Percentiles rank a stretch among this genome's conserved stretches.
These are phyloP conservation scores for Corythoichthys haematopterus DNA, from an alignment of 2,113 vertebrate genomes.

Conservation along the genomic window DNA sequence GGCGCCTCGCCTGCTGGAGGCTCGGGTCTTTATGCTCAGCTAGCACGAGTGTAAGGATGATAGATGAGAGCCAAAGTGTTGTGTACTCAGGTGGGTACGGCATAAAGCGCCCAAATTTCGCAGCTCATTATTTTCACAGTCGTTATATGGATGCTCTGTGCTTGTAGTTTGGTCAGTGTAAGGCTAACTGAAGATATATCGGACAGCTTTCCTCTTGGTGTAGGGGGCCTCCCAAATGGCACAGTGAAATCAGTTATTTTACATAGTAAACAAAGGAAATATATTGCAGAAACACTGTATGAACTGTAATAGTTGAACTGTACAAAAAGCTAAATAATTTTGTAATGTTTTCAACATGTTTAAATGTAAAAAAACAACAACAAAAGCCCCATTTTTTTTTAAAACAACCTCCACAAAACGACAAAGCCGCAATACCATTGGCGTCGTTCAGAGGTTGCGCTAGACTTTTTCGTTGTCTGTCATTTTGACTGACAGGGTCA, in stretches of 20 bases:
- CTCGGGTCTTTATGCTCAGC: background rate
- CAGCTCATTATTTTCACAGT: slow-evolving; percentile 5
- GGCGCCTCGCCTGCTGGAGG: background rate
- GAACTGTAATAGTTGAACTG: background rate
- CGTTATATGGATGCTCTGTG: background rate
- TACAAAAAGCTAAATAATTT: background rate
- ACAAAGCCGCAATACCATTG: too few species aligned
- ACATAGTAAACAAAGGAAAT: background rate
- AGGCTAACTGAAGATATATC: background rate
- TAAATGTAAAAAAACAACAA: background rate
- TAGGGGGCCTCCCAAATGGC: background rate
- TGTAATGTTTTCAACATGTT: background rate
- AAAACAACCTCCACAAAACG: too few species aligned
- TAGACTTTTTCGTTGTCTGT: too few species aligned
- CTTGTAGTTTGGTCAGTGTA: background rate
- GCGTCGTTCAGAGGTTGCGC: too few species aligned
- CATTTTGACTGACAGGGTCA: too few species aligned
- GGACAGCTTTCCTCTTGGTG: background rate
- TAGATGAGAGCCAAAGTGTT: slow-evolving; percentile 10
- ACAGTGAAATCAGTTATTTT: background rate
- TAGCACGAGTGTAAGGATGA: background rate
- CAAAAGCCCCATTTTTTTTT: too few species aligned
- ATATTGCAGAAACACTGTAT: background rate
- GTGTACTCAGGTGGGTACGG: slow-evolving; percentile 7
- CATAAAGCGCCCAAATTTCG: background rate